Conservation (phyloP, 2,888 invertebrate genomes). For the Ectemnius cavifrons region DNA sequence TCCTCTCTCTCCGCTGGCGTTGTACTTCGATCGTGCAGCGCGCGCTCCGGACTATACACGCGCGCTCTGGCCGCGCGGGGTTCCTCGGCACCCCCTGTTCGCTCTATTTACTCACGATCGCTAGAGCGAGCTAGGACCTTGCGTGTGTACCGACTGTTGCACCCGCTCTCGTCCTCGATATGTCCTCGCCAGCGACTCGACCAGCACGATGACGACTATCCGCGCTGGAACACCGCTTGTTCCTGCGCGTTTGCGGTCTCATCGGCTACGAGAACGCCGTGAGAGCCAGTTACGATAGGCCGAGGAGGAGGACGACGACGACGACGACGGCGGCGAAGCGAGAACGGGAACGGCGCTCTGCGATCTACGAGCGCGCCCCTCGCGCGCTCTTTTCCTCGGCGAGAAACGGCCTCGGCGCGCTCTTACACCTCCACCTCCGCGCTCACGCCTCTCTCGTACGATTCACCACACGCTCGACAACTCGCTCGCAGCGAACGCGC, state of each 20-base stretch:
- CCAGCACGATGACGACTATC: slow-evolving; percentile 17
- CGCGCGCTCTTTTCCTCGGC: slow-evolving; percentile 27
- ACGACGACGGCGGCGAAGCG: slow-evolving; percentile 15
- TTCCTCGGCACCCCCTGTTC: slow-evolving; percentile 41
- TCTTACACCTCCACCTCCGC: slow-evolving; percentile 38
- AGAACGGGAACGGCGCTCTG: slow-evolving; percentile 21
- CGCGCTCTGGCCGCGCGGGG: slow-evolving; percentile 35
- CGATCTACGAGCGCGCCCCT: slow-evolving; percentile 21
- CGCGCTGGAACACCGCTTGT: slow-evolving; percentile 36
- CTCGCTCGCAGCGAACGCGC: slow-evolving; percentile 44
- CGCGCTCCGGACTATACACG: slow-evolving; percentile 38
- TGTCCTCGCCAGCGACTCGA: slow-evolving; percentile 2
- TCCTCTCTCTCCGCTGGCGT: neutral
- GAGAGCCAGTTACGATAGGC: neutral
- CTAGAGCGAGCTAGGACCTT: slow-evolving; percentile 20
- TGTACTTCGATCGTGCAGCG: slow-evolving; percentile 48
- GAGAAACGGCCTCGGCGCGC: slow-evolving; percentile 47
- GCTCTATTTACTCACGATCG: slow-evolving; percentile 54
- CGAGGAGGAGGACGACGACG: neutral
- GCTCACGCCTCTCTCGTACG: slow-evolving; percentile 21
- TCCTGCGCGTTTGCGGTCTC: slow-evolving; percentile 41
- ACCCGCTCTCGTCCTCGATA: slow-evolving; percentile 24
- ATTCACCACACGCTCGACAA: slow-evolving; percentile 41
- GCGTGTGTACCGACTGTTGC: slow-evolving; percentile 23
- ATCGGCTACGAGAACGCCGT: slow-evolving; percentile 42